phyloP scores from a whole-genome alignment of 2,797 vertebrate genomes.

The Tauraco hartlaubi region DNA sequence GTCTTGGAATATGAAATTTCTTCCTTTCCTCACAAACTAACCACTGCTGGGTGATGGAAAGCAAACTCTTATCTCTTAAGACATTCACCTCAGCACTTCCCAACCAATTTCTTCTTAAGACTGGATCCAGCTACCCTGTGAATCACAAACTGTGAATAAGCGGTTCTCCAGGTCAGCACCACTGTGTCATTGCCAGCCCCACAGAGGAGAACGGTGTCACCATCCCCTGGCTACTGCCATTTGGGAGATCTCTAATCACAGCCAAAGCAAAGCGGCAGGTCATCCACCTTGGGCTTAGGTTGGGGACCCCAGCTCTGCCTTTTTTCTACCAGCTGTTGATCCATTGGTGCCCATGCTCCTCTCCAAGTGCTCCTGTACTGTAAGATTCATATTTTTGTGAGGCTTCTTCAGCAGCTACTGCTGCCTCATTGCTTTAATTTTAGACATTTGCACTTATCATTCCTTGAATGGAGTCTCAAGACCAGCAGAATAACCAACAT shows the following conservation, averaged over 20 bases:
- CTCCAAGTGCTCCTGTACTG: background rate
- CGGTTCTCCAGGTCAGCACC: background rate
- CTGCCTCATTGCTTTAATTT: background rate
- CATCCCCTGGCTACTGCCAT: background rate
- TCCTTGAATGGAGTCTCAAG: background rate
- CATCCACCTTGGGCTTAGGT: background rate
- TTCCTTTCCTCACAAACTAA: background rate
- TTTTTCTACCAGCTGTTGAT: background rate
- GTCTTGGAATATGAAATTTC: background rate
- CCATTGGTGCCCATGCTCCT: background rate
- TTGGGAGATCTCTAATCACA: background rate
- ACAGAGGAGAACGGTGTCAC: fast-evolving
- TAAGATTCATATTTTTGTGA: background rate
- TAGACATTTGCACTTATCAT: background rate
- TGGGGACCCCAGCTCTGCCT: background rate
- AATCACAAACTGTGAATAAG: background rate
- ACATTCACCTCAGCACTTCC: background rate
- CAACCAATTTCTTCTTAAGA: background rate
- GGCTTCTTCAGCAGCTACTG: background rate
- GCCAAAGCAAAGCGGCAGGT: background rate
- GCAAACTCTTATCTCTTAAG: background rate
- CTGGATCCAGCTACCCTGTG: background rate
- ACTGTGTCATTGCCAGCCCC: background rate
- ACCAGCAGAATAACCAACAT: fast-evolving
- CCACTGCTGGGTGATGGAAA: background rate